A percentile compares a stretch with the other conserved stretches of the same genome.
phyloP scores from a whole-genome alignment of 2,113 vertebrate species.

The Elaphurus davidianus region DNA sequence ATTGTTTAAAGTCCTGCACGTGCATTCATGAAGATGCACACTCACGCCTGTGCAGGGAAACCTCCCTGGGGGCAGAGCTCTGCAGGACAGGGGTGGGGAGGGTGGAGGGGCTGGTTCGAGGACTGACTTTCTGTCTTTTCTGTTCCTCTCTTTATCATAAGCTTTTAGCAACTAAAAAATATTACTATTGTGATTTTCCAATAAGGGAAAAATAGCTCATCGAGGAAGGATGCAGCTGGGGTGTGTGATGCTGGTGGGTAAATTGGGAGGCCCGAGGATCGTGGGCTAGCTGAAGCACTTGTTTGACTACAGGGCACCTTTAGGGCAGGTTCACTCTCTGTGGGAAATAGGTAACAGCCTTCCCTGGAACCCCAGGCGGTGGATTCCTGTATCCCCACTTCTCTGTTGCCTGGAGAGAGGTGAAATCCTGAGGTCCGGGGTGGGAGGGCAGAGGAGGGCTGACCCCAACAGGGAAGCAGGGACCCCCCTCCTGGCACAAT shows the following conservation, averaged over 20 bases:
- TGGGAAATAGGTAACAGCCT: too few relatives aligned
- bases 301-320: too few relatives aligned
- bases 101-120: neutral
- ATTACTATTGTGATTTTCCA: neutral
- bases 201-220: neutral
- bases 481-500: neutral
- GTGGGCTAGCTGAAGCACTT: fast-evolving
- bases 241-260: too few relatives aligned
- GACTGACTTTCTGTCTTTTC: neutral
- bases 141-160: neutral
- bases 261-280: neutral
- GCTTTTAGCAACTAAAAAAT: neutral
- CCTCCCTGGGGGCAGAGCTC: fast-evolving
- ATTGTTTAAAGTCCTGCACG: fast-evolving
- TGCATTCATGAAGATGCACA: neutral
- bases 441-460: neutral
- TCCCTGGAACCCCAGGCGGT: fast-evolving
- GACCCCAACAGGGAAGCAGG: fast-evolving
- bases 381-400: neutral
- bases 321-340: neutral
- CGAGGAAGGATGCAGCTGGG: neutral
- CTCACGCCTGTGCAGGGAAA: neutral
- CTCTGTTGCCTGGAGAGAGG: neutral
- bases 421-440: neutral
- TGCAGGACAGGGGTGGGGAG: neutral